Base-by-base conservation (phyloP, 2,797 vertebrate species). In the Argya squamiceps region DNA sequence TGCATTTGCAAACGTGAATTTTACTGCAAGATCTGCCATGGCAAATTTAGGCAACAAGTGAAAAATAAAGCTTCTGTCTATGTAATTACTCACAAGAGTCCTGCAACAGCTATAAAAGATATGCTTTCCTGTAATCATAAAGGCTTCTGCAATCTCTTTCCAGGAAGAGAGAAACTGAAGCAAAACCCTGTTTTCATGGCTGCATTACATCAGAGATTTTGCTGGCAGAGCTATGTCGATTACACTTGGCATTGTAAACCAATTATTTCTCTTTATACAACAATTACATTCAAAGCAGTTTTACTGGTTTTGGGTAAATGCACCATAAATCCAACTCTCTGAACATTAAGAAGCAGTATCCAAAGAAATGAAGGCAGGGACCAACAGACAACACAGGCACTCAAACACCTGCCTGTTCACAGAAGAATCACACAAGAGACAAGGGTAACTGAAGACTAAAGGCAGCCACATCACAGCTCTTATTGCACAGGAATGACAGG, bases 321-420 rank as follows among this genome's bases (percentile, higher is more conserved):
- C 49, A 95, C 94, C 96, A 96, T 96, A 97, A 96, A 90, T 97
- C 96, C 93, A 96, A 88, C 86, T 92, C 96, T 95, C 96, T 93
- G 73, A 92, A 80, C 12, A 84, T 93, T 79, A 96, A 97, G 95
- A 96, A 97, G 96, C 96, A 97, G 96, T 93, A 71, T 55, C 46
- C 64, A 89, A 89, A 89, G 81, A 82, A 91, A 96, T 65, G 86
- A 85, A 90, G 83, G 81, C 47, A 92, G 49, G 50, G 67, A 94
- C 67, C 37, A 84, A 80, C 27, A 94, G 67, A 87, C 44, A 95
- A 85, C 22, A 36, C 49, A 76, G 16, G 80, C 77, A 87, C 74
- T 8, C 12, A 58, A 87, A 77, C 12, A 91, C 10, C n/a, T 12
- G 84, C 68, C 92, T 74, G 49, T 15, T 89, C 16, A 63, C 34